Evolutionary conservation across 1,140 invertebrate species (phyloP).

Genomic region (Solenopsis fugax): DNA sequence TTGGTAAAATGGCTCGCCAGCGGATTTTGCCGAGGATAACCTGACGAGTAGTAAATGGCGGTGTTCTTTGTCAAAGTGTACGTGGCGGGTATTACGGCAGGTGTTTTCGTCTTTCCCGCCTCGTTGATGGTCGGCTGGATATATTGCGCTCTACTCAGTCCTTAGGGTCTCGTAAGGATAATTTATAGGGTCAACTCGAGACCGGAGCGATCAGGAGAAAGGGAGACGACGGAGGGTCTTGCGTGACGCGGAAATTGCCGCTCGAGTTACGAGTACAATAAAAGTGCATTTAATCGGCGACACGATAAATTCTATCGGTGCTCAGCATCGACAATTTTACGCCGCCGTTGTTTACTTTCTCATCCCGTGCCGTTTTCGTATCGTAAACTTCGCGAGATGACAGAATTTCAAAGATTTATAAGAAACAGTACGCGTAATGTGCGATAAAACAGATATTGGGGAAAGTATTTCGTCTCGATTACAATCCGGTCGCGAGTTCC

Average conservation of each 20-base stretch:
- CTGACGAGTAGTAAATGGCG: constrained; percentile 63
- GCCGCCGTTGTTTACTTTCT: not conserved
- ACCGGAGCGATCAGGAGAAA: not conserved
- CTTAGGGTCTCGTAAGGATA: constrained; percentile 67
- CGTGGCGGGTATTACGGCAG: constrained; percentile 62
- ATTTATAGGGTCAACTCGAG: constrained; percentile 55
- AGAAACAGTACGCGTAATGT: not conserved
- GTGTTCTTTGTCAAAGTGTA: constrained; percentile 64
- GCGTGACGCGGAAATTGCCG: constrained; percentile 55
- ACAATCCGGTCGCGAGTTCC: not conserved
- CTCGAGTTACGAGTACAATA: constrained; percentile 58
- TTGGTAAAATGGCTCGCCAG: constrained; percentile 23
- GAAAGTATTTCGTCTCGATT: not conserved
- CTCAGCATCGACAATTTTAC: constrained; percentile 20
- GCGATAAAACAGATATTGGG: not conserved
- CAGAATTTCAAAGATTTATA: not conserved
- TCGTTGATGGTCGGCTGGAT: constrained; percentile 52
- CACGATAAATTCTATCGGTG: constrained; percentile 12
- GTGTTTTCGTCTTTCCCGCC: constrained; percentile 61
- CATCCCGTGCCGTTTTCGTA: not conserved
- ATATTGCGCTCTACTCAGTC: constrained; percentile 63
- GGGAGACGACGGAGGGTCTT: constrained; percentile 10
- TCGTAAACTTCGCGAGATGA: not conserved
- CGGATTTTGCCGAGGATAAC: constrained; percentile 48
- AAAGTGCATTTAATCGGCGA: constrained; percentile 54